Conservation (phyloP, 2,888 invertebrate species). For the Trissolcus brochymenae region DNA sequence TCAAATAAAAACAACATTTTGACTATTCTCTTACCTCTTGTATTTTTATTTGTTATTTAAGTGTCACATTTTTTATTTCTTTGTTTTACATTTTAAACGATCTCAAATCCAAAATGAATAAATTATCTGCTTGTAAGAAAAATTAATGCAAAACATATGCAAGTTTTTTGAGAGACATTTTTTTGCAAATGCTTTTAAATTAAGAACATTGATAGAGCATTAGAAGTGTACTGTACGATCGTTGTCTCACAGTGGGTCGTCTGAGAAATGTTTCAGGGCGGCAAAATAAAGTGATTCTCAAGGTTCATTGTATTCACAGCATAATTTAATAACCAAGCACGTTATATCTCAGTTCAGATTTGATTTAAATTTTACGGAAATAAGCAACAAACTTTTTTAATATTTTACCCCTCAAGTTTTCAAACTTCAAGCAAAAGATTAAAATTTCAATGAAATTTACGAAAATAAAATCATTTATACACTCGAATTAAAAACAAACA, state of each 20-base stretch:
- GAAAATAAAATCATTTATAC: no score
- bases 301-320: slow-evolving; percentile 15
- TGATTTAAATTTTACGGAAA: no score
- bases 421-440: no score
- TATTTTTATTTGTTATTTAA: neutral
- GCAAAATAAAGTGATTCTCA: slow-evolving; percentile 34
- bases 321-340: slow-evolving; percentile 15
- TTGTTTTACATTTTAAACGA: no score
- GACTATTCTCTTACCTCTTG: no score
- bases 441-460: no score
- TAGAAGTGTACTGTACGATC: slow-evolving; percentile 41
- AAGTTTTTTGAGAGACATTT: neutral
- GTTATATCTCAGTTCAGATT: neutral
- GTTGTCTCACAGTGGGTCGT: slow-evolving; percentile 50
- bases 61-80: no score
- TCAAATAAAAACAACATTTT: no score
- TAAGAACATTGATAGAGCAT: slow-evolving; percentile 49
- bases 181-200: slow-evolving; percentile 1
- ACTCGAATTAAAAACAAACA: no score
- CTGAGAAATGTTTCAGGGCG: slow-evolving; percentile 33
- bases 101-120: no score
- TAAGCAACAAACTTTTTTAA: no score
- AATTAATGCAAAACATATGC: neutral
- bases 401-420: no score
- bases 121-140: neutral